Percentiles rank a stretch among this genome's conserved stretches.
Conservation (phyloP, 1,140 invertebrate species). For the Drosophila littoralis region DNA sequence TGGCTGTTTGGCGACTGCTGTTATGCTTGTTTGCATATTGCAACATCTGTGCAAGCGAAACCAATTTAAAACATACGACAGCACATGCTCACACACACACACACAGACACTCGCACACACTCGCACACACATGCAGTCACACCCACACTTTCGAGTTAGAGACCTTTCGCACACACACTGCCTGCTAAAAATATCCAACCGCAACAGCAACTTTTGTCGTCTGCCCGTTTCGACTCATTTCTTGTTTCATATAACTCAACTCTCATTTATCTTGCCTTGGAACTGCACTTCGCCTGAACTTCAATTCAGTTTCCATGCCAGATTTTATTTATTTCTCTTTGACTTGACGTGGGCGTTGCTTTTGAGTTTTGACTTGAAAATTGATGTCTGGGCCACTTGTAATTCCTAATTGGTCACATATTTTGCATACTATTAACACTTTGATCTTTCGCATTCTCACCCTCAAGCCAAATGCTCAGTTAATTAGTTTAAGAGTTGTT, state of each 20-base stretch:
- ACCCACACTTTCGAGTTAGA: conserved; percentile 21
- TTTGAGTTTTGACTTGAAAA: conserved; percentile 16
- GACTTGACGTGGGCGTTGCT: not conserved
- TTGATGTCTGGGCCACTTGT: conserved; percentile 24
- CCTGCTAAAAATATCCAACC: conserved; percentile 52
- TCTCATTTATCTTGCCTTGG: conserved; percentile 7
- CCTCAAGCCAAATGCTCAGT: not conserved
- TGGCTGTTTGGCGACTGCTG: conserved; percentile 49
- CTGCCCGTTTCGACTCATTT: conserved; percentile 10
- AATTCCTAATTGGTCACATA: conserved; percentile 46
- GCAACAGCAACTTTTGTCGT: conserved; percentile 29
- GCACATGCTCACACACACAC: conserved; percentile 52
- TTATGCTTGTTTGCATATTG: conserved; percentile 77
- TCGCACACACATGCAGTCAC: conserved; percentile 19
- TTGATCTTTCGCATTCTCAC: conserved; percentile 29
- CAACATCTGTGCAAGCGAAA: conserved; percentile 78
- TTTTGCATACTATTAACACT: conserved; percentile 33
- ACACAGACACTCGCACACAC: conserved; percentile 2
- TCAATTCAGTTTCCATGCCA: conserved; percentile 21
- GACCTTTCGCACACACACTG: conserved; percentile 23
- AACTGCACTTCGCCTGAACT: conserved; percentile 34
- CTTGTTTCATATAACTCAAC: conserved; percentile 2
- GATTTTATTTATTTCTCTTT: not conserved
- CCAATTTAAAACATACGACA: conserved; percentile 71
- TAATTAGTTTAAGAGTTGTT: conserved; percentile 7